Percentiles rank a stretch among this genome's conserved stretches.
Conservation (phyloP, 2,797 vertebrate genomes). For the Argentina silus region DNA sequence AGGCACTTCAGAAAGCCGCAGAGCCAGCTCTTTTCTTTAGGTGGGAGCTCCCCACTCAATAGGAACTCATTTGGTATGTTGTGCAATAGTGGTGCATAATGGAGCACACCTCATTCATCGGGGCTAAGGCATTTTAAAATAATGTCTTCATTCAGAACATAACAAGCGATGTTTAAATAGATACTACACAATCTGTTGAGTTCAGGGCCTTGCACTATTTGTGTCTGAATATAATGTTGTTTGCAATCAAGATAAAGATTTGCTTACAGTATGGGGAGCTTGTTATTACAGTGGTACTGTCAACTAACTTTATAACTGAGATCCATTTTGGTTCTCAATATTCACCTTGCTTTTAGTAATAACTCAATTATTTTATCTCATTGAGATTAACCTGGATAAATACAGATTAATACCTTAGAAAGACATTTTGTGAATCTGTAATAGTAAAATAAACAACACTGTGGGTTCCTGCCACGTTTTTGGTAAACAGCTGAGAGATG, state of each 20-base stretch:
- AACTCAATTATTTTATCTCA: too few species aligned
- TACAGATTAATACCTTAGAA: neutral
- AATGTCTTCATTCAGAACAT: conserved; percentile 64
- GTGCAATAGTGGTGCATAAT: conserved; percentile 76
- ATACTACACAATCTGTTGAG: conserved; percentile 67
- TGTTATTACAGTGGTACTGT: conserved; percentile 16
- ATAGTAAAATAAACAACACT: too few species aligned
- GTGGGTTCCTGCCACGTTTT: too few species aligned
- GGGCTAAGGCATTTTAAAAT: conserved; percentile 53
- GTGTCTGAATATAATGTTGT: conserved; percentile 62
- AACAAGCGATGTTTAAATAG: conserved; percentile 68
- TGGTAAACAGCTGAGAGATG: too few species aligned
- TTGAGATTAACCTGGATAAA: too few species aligned
- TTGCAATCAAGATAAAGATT: conserved; percentile 66
- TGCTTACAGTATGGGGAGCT: conserved; percentile 6
- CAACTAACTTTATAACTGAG: conserved; percentile 33
- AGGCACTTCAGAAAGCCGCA: conserved; percentile 48
- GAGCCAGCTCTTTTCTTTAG: conserved; percentile 65
- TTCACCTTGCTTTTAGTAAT: neutral
- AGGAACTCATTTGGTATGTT: conserved; percentile 74
- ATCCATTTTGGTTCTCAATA: neutral
- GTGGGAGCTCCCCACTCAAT: conserved; percentile 67
- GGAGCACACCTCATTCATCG: conserved; percentile 68
- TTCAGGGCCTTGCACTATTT: conserved; percentile 59
- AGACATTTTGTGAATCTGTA: neutral